These are phyloP conservation scores for Nineta flava DNA, from an alignment of 2,888 invertebrate species.

Conservation along the genomic window DNA sequence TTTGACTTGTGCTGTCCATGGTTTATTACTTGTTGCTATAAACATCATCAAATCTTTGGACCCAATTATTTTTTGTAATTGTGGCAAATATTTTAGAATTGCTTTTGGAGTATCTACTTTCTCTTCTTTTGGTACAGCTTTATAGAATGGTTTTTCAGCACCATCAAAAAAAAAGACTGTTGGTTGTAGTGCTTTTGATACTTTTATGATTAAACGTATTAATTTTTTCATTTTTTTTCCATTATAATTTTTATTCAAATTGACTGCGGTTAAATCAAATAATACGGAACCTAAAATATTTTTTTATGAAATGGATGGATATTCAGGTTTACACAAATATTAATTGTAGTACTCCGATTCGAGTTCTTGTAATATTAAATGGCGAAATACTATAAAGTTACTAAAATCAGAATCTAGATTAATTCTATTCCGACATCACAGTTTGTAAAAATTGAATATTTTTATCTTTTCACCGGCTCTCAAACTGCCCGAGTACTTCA, in stretches of 20 bases:
- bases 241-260: conserved; percentile 38
- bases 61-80: conserved; percentile 33
- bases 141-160: conserved; percentile 38
- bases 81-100: conserved; percentile 33
- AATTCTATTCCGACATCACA: too few species aligned
- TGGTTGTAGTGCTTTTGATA: conserved; percentile 40
- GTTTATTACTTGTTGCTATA: conserved; percentile 33
- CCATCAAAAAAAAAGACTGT: conserved; percentile 39
- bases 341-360: too few species aligned
- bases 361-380: too few species aligned
- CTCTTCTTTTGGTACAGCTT: conserved; percentile 27
- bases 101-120: conserved; percentile 31
- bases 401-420: too few species aligned
- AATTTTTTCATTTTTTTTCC: conserved; percentile 44
- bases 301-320: too few species aligned
- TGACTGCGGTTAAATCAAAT: conserved; percentile 43
- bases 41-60: conserved; percentile 35
- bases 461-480: too few species aligned
- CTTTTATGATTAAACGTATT: conserved; percentile 43
- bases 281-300: conserved; percentile 34
- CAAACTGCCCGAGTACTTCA: too few species aligned
- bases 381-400: too few species aligned
- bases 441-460: too few species aligned
- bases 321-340: too few species aligned
- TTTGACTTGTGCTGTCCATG: conserved; percentile 29